Evolutionary conservation across 2,888 invertebrate genomes (phyloP).

Genomic region (Pemphredon lugubris): DNA sequence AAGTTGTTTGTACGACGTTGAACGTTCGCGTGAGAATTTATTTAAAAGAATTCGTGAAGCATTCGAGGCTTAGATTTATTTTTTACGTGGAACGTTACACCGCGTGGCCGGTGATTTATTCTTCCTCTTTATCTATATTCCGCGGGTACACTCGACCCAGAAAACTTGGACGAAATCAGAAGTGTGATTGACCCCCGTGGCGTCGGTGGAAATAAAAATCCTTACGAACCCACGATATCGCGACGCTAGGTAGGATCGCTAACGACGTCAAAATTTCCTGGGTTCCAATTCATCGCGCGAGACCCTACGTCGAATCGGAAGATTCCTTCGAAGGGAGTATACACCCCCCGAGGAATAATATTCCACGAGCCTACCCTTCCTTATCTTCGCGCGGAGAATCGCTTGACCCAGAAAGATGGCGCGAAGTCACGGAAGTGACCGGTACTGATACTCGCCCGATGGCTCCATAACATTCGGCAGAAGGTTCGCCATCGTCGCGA

Average conservation of each 20-base stretch:
- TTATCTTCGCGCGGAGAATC: slow-evolving; percentile 5
- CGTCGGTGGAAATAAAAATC: neutral
- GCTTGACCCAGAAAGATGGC: slow-evolving; percentile 40
- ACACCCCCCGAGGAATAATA: neutral
- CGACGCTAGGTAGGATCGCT: neutral
- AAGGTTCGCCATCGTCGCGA: neutral
- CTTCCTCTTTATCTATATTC: slow-evolving; percentile 15
- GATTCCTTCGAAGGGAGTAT: no score
- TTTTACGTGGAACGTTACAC: neutral
- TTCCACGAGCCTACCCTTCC: no score
- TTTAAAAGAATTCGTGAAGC: no score
- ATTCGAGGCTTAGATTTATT: neutral
- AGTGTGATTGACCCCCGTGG: neutral
- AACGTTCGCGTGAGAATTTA: no score
- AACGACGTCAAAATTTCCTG: no score
- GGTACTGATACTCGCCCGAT: slow-evolving; percentile 15
- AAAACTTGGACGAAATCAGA: slow-evolving; percentile 22
- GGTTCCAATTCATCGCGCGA: no score
- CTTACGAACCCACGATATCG: neutral
- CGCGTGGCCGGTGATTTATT: slow-evolving; percentile 33
- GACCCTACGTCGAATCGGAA: no score
- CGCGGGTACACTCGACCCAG: slow-evolving; percentile 44
- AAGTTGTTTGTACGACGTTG: no score
- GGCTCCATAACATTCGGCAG: slow-evolving; percentile 7
- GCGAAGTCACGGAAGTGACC: slow-evolving; percentile 33